Evolutionary conservation across 2,113 vertebrate genomes (phyloP).

Genomic region (Notechis scutatus): DNA sequence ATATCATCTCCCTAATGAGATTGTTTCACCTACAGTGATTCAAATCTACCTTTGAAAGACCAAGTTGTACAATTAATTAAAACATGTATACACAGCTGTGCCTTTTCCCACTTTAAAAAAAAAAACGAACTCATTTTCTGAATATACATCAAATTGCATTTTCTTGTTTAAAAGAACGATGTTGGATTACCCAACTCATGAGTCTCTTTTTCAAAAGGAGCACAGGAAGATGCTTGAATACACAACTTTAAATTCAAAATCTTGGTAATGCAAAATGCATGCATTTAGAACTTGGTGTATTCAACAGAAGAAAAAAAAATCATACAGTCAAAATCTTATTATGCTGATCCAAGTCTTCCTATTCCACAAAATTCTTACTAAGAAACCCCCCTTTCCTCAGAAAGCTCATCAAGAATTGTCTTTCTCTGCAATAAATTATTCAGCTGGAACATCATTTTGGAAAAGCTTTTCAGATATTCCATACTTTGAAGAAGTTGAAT

Average conservation of each 20-base stretch:
- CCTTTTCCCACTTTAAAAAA: background rate
- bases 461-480: background rate
- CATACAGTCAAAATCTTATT: background rate
- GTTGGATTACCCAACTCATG: background rate
- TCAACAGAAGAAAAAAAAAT: background rate
- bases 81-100: background rate
- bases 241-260: background rate
- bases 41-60: background rate
- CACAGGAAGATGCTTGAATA: background rate
- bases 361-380: background rate
- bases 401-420: background rate
- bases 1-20: background rate
- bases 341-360: background rate
- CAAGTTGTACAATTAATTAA: background rate
- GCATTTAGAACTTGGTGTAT: background rate
- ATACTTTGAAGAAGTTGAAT: background rate
- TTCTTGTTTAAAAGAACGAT: background rate
- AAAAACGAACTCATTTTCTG: background rate
- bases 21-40: background rate
- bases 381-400: background rate
- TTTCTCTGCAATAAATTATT: constrained; percentile 7
- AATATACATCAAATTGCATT: background rate
- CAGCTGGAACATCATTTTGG: background rate
- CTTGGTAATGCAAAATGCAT: background rate
- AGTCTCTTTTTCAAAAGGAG: background rate